Base-by-base conservation (phyloP, 2,113 vertebrate species). In the Platichthys stellatus region DNA sequence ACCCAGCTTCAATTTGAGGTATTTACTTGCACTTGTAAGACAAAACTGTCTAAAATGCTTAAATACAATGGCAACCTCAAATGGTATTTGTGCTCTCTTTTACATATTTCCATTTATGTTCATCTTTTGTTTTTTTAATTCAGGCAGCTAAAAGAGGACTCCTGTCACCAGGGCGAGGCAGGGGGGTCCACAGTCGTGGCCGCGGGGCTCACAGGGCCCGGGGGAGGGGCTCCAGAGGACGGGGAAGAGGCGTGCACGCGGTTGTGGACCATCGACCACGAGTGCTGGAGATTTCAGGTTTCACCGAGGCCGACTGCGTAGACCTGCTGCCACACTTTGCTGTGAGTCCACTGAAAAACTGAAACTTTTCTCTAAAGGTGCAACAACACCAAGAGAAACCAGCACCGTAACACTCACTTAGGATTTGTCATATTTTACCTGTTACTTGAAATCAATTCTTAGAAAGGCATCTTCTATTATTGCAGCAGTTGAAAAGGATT, bases 321-420 rank as follows among this genome's bases (percentile, higher is more conserved):
- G 96, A 99, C 81, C 90, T 99, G 72, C 94, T 98, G 81, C 97
- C 97, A 81, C 97, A 99, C 84, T 99, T 99, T 95, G 97, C 97
- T 94, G 97, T 99, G 95, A 96, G 96, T 95, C 70, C 17, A 15
- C 40, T 72, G 3, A 59, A 68, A 57, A 59, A 60, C 28, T 28
- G 28, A 5, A 31, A 7, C 31, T 7, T 31, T 7, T 53, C 54
- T 23, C 31, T 6, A 49, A 17, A n/a, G 17, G 26, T 49, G 6
- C 28, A 23, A 18, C 40, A 43, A 18, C 40, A 43, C 40, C 1
- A 4, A 12, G 23, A 7, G 51, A 9, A 53, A 53, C 5, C 57
- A 3, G 24, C 26, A 28, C 6, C 15, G 11, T 11, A 11, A 40
- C 26, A 13, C 20, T 18, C 45, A 11, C n/a, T 35, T 17, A 11